Conservation (phyloP, 2,888 invertebrate genomes). For the Melanargia galathea region DNA sequence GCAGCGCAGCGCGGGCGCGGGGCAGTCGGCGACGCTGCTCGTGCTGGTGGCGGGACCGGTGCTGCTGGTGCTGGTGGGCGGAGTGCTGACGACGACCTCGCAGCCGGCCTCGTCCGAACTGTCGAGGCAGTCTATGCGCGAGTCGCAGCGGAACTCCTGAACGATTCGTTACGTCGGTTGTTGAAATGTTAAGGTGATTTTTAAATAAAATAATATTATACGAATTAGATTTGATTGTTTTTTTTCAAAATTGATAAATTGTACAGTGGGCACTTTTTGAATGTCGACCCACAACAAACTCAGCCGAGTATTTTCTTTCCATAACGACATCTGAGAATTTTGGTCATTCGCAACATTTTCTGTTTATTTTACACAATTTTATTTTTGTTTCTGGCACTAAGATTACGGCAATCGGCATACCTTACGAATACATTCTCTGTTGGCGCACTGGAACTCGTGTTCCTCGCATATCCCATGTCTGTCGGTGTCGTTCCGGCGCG, state of each 20-base stretch:
- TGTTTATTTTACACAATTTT: too few species aligned
- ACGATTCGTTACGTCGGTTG: background rate
- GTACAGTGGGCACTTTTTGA: too few species aligned
- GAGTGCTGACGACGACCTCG: conserved; percentile 40
- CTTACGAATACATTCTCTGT: conserved; percentile 85
- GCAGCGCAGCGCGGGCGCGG: conserved; percentile 70
- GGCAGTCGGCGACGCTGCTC: conserved; percentile 47
- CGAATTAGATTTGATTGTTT: too few species aligned
- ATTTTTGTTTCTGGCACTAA: too few species aligned
- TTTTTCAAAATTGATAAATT: too few species aligned
- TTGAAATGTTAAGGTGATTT: too few species aligned
- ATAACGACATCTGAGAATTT: too few species aligned
- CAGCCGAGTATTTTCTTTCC: too few species aligned
- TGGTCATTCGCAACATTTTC: too few species aligned
- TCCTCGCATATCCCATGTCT: conserved; percentile 74
- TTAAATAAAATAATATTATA: too few species aligned
- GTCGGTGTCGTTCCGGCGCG: conserved; percentile 42
- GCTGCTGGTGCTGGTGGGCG: conserved; percentile 25
- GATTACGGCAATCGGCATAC: too few species aligned
- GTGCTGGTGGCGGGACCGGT: conserved; percentile 27
- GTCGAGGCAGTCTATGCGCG: conserved; percentile 87
- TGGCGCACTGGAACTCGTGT: conserved; percentile 84
- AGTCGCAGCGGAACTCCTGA: conserved; percentile 85
- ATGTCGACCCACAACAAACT: too few species aligned
- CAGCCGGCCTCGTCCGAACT: conserved; percentile 88